Percentiles rank a stretch among this genome's conserved stretches.
Conservation (phyloP, 2,797 vertebrate genomes). For the Halcyon smyrnensis region DNA sequence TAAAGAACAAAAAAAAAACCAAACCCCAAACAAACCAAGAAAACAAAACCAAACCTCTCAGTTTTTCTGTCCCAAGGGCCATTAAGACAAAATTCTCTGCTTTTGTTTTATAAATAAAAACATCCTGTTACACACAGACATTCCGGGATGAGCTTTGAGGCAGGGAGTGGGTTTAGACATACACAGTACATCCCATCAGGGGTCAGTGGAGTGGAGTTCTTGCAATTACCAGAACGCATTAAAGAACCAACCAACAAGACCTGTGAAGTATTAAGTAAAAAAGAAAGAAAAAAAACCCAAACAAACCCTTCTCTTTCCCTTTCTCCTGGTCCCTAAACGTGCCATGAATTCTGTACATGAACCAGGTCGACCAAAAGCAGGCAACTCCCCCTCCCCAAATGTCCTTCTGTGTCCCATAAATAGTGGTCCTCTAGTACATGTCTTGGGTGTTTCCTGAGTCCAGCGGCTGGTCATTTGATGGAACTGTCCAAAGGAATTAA, state of each 20-base stretch:
- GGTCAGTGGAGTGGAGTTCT: not conserved
- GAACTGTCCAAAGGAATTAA: constrained; percentile 43
- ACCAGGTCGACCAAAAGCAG: not conserved
- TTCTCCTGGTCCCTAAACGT: constrained; percentile 33
- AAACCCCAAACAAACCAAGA: not conserved
- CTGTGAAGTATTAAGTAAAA: not conserved
- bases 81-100: constrained; percentile 4
- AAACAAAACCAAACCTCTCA: not conserved
- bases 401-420: constrained; percentile 1
- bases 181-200: not conserved
- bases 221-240: not conserved
- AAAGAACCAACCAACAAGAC: constrained; percentile 8
- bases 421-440: constrained; percentile 43
- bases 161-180: not conserved
- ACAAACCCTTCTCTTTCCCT: not conserved
- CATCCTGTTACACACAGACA: not conserved
- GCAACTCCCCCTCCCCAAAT: not conserved
- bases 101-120: constrained; percentile 30
- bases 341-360: not conserved
- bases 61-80: constrained; percentile 21
- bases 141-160: constrained; percentile 41
- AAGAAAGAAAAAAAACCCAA: not conserved
- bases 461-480: constrained; percentile 30
- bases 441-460: constrained; percentile 9
- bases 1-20: not conserved